A percentile compares a stretch with the other conserved stretches of the same genome.
phyloP scores from a whole-genome alignment of 2,797 vertebrate species.

The Arctocebus calabarensis region DNA sequence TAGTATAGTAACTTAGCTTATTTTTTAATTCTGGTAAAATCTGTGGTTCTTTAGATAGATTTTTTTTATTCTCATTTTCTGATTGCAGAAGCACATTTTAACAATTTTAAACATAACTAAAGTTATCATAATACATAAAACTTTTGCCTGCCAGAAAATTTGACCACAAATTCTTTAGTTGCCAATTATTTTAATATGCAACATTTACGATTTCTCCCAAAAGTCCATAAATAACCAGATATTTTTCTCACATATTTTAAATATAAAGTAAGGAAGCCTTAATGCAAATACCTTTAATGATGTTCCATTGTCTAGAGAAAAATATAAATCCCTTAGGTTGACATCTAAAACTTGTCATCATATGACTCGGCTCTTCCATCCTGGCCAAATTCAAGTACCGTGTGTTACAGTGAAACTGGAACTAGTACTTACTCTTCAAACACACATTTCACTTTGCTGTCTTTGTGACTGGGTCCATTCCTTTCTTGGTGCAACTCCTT shows the following conservation, averaged over 20 bases:
- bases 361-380: background rate
- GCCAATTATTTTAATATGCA: constrained; percentile 8
- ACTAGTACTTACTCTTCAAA: background rate
- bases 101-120: constrained; percentile 27
- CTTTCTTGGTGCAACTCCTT: background rate
- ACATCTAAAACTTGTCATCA: background rate
- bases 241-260: background rate
- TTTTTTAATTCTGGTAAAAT: background rate
- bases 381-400: background rate
- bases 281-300: background rate
- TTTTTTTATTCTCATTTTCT: constrained; percentile 6
- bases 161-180: background rate
- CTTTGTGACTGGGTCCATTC: background rate
- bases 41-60: background rate
- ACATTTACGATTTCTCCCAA: background rate
- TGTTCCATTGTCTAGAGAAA: background rate
- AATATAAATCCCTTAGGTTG: background rate
- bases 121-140: background rate
- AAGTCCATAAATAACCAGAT: constrained; percentile 2
- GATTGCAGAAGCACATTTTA: background rate
- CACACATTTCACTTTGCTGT: background rate
- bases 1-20: background rate
- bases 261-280: background rate
- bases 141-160: background rate
- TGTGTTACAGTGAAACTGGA: no score